Conservation (phyloP, 2,888 invertebrate species). For the Nymphalis urticae region DNA sequence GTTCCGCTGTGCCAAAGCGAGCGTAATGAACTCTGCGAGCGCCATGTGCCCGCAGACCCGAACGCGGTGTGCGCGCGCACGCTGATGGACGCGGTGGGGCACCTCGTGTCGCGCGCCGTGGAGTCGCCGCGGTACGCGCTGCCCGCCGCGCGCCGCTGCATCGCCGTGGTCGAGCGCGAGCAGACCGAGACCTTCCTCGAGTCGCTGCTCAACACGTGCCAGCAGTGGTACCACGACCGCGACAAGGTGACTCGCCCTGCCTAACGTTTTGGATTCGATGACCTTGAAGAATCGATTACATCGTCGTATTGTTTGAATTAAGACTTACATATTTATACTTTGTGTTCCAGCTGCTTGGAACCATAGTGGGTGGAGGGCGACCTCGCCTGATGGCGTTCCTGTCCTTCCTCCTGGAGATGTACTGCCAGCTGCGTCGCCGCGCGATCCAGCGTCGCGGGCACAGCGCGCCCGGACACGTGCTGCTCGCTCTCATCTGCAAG, state of each 20-base stretch:
- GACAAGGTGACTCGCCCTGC: conserved; percentile 77
- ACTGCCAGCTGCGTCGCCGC: conserved; percentile 90
- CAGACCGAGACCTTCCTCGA: conserved; percentile 93
- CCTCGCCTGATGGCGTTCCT: conserved; percentile 91
- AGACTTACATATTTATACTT: not conserved
- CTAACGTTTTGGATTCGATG: not conserved
- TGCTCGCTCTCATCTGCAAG: conserved; percentile 92
- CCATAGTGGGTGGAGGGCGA: conserved; percentile 82
- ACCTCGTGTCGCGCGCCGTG: conserved; percentile 89
- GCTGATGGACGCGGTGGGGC: conserved; percentile 92
- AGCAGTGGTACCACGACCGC: conserved; percentile 94
- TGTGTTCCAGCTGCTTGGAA: conserved; percentile 70
- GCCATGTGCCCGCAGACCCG: conserved; percentile 81
- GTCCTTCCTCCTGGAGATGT: conserved; percentile 94
- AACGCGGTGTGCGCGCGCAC: conserved; percentile 85
- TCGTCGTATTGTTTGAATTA: too few species aligned
- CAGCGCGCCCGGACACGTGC: conserved; percentile 81
- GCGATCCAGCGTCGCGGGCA: conserved; percentile 81
- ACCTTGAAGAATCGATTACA: too few species aligned
- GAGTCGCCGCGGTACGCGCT: conserved; percentile 90
- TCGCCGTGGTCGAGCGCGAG: conserved; percentile 93
- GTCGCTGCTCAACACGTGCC: conserved; percentile 92
- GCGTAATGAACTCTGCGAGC: too few species aligned
- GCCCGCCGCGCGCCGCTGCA: conserved; percentile 92
- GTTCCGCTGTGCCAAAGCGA: too few species aligned